Evolutionary conservation across 2,797 vertebrate species (phyloP).

Genomic region (Microctenopoma lineatum): DNA sequence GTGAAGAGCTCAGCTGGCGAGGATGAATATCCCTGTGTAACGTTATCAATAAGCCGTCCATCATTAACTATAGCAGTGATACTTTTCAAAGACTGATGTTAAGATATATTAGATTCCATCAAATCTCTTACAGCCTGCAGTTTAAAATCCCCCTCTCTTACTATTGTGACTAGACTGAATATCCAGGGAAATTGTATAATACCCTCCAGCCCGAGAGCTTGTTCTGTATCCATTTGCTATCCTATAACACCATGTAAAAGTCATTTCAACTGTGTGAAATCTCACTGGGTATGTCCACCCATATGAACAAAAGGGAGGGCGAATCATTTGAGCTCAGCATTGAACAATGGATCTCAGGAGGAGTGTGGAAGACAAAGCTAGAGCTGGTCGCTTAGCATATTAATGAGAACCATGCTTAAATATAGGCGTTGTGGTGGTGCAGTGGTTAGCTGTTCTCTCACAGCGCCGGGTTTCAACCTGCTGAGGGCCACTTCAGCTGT

Average conservation of each 20-base stretch:
- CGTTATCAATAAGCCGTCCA: slow-evolving; percentile 42
- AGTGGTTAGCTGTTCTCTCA: background rate
- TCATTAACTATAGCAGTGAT: slow-evolving; percentile 32
- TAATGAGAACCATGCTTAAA: slow-evolving; percentile 67
- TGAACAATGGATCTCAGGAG: slow-evolving; percentile 55
- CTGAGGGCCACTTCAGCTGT: too few species aligned
- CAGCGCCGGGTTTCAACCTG: background rate
- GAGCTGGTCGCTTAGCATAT: slow-evolving; percentile 59
- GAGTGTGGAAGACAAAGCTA: slow-evolving; percentile 53
- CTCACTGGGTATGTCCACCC: slow-evolving; percentile 48
- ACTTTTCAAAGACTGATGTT: slow-evolving; percentile 27
- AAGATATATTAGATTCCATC: slow-evolving; percentile 44
- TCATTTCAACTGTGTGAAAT: slow-evolving; percentile 52
- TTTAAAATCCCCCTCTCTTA: slow-evolving; percentile 33
- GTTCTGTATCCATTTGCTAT: slow-evolving; percentile 40
- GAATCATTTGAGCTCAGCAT: slow-evolving; percentile 32
- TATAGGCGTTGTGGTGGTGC: slow-evolving; percentile 5
- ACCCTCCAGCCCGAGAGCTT: slow-evolving; percentile 28
- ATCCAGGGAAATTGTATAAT: slow-evolving; percentile 32
- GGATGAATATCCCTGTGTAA: slow-evolving; percentile 31
- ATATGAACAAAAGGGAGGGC: slow-evolving; percentile 38
- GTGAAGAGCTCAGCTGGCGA: slow-evolving; percentile 21
- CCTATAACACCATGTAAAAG: slow-evolving; percentile 49
- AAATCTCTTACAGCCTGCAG: slow-evolving; percentile 25
- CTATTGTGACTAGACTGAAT: slow-evolving; percentile 40